These are phyloP conservation scores for Plebejus anna DNA, from an alignment of 2,888 invertebrate genomes.

Conservation along the genomic window DNA sequence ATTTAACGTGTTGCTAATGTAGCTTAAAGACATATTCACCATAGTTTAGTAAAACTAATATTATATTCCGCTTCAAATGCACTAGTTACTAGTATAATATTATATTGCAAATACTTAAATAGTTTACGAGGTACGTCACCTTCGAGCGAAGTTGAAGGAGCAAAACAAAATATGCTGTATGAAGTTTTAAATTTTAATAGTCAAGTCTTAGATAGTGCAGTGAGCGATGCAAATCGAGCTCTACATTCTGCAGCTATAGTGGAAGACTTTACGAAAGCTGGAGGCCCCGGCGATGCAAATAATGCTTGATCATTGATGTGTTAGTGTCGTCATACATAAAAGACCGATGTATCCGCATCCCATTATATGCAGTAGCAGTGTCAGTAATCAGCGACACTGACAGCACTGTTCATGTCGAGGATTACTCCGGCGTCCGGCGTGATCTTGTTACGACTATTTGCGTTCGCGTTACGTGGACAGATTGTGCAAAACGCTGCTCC, in stretches of 20 bases:
- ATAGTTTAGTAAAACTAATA: neutral
- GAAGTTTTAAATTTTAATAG: neutral
- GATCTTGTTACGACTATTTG: slow-evolving; percentile 14
- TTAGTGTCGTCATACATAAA: neutral
- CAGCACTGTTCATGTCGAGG: neutral
- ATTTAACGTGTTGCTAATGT: neutral
- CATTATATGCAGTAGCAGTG: neutral
- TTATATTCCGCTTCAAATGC: neutral
- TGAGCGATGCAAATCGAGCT: neutral
- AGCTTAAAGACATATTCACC: neutral
- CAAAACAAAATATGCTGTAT: neutral
- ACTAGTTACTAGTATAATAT: neutral
- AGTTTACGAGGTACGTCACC: neutral
- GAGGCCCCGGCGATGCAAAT: neutral
- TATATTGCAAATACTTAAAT: neutral
- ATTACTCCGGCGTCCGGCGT: neutral
- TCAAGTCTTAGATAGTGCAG: neutral
- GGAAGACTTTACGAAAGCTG: neutral
- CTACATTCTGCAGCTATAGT: neutral
- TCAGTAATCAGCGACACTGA: neutral
- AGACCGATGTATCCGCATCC: neutral
- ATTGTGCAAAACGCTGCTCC: slow-evolving; percentile 11
- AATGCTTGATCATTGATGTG: neutral
- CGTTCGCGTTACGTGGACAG: slow-evolving; percentile 10
- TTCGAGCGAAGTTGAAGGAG: neutral